Conservation (phyloP, 92 coral and sea anemone genomes). For the Plumapathes pennacea region DNA sequence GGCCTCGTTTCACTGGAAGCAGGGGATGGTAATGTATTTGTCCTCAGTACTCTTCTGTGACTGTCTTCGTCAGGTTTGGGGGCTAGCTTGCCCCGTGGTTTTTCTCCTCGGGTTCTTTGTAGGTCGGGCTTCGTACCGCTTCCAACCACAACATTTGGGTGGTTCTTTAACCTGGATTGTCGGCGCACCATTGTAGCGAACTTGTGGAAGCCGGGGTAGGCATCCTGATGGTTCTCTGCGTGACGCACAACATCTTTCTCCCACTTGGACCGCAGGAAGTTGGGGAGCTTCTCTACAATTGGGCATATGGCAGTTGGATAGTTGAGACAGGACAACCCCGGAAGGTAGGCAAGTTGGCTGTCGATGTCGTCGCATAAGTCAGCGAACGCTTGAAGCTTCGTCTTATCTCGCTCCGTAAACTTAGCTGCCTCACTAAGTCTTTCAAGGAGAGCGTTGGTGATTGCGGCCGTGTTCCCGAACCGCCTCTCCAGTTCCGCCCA, state of each 20-base stretch:
- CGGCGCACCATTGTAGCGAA: constrained; percentile 18
- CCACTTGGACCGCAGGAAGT: constrained; percentile 28
- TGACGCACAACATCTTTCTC: constrained; percentile 42
- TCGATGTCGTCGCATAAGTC: constrained; percentile 45
- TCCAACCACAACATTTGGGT: constrained; percentile 15
- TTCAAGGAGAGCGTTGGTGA: constrained; percentile 23
- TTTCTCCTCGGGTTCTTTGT: not conserved
- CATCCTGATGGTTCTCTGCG: constrained; percentile 41
- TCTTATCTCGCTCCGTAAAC: constrained; percentile 17
- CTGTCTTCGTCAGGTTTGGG: no score
- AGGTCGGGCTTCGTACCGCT: not conserved
- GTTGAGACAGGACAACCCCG: constrained; percentile 42
- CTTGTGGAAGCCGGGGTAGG: constrained; percentile 28
- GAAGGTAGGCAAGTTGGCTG: constrained; percentile 31
- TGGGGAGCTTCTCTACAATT: constrained; percentile 29
- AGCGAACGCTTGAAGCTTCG: constrained; percentile 23
- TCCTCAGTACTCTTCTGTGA: no score
- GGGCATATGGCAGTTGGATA: constrained; percentile 38
- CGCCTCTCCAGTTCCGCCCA: constrained; percentile 50
- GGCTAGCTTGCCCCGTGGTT: no score
- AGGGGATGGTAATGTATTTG: no score
- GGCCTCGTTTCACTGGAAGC: no score
- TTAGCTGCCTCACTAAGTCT: constrained; percentile 7
- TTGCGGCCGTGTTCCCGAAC: constrained; percentile 45
- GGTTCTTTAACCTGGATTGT: constrained; percentile 15